Conservation (phyloP, 2,888 invertebrate genomes). For the Ornithoptera alexandrae region DNA sequence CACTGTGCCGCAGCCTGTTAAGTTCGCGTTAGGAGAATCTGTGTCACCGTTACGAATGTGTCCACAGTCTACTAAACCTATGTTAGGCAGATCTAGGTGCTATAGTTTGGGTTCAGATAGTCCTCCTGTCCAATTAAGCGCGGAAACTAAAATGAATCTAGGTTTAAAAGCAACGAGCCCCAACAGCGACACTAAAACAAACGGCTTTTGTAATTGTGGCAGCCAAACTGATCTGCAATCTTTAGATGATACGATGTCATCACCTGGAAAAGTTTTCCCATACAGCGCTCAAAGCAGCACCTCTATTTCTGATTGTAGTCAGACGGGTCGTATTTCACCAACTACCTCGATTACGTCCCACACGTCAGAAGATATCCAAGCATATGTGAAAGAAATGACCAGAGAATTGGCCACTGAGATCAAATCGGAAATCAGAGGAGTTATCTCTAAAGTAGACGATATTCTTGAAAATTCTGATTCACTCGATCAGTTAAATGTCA, state of each 20-base stretch:
- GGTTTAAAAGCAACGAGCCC: constrained; percentile 79
- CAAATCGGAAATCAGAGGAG: constrained; percentile 89
- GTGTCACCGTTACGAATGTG: constrained; percentile 72
- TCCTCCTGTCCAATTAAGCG: constrained; percentile 79
- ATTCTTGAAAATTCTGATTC: constrained; percentile 85
- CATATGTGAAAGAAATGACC: constrained; percentile 88
- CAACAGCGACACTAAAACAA: constrained; percentile 60
- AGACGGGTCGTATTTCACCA: constrained; percentile 78
- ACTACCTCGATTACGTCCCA: constrained; percentile 75
- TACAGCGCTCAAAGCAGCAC: constrained; percentile 72
- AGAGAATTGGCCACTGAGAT: constrained; percentile 89
- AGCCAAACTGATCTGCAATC: constrained; percentile 87
- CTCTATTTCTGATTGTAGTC: constrained; percentile 78
- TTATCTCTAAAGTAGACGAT: constrained; percentile 89
- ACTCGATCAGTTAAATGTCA: constrained; percentile 75
- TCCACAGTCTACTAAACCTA: constrained; percentile 52
- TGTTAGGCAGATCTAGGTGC: constrained; percentile 77
- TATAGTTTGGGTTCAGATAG: constrained; percentile 83
- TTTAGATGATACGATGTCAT: constrained; percentile 78
- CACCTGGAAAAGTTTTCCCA: constrained; percentile 69
- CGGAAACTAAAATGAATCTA: constrained; percentile 82
- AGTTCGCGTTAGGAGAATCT: constrained; percentile 85
- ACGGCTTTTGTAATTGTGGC: constrained; percentile 83
- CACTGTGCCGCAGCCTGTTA: constrained; percentile 68
- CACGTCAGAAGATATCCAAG: constrained; percentile 84